These are phyloP conservation scores for Psix sp. DNA, from an alignment of 1,140 invertebrate species.

Conservation along the genomic window DNA sequence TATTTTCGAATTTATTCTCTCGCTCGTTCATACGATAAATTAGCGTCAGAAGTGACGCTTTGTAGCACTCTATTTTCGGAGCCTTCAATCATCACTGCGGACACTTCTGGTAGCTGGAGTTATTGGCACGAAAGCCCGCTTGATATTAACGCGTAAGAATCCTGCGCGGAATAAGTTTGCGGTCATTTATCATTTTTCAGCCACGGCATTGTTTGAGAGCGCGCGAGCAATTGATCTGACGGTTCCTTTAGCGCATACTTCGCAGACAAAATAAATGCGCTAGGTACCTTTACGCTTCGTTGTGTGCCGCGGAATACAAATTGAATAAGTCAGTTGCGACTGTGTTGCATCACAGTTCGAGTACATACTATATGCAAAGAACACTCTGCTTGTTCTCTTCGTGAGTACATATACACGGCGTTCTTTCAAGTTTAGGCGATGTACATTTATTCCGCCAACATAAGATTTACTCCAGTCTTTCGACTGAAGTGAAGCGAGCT, in stretches of 20 bases:
- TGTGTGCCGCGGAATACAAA: constrained; percentile 48
- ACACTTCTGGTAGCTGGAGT: constrained; percentile 41
- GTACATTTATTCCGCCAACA: constrained; percentile 51
- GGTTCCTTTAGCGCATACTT: constrained; percentile 40
- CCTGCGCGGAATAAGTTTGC: constrained; percentile 51
- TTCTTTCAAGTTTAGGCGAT: constrained; percentile 42
- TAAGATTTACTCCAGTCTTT: constrained; percentile 55
- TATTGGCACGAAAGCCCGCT: constrained; percentile 40
- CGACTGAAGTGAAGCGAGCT: constrained; percentile 15
- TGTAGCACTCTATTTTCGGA: constrained; percentile 22
- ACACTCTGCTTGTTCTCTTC: constrained; percentile 42
- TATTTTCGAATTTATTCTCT: constrained; percentile 7
- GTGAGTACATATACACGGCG: constrained; percentile 39
- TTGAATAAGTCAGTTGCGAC: constrained; percentile 56
- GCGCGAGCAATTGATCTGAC: constrained; percentile 47
- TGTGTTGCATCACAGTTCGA: constrained; percentile 33
- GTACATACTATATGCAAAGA: constrained; percentile 41
- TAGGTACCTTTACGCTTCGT: constrained; percentile 35
- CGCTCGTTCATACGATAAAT: constrained; percentile 4
- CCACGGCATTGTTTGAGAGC: constrained; percentile 37
- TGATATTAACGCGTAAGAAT: constrained; percentile 36
- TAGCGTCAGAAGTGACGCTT: constrained; percentile 14
- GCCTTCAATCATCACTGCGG: constrained; percentile 29
- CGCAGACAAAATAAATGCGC: constrained; percentile 46
- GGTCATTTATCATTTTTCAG: constrained; percentile 45